Base-by-base conservation (phyloP, 2,113 vertebrate species). In the Tachysurus vachellii region DNA sequence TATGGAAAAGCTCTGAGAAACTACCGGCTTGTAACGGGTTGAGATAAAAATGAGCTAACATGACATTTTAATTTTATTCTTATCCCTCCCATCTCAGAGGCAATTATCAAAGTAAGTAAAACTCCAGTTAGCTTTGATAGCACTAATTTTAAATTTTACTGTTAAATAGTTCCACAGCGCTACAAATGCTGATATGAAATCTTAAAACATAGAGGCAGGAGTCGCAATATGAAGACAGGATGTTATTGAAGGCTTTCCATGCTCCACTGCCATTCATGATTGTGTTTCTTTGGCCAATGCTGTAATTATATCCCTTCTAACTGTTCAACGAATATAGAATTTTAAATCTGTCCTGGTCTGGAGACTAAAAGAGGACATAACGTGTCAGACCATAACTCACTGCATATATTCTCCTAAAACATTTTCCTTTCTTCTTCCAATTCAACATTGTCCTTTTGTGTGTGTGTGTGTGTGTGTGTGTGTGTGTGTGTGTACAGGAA, bases 31-130 rank as follows among this genome's bases (percentile, higher is more conserved):
- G 7, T 88, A 88, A 90, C 88, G 47, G 80, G 79, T 82, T 7
- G 11, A 89, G 89, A 90, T 90, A 83, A 84, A 88, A 90, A 89
- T 61, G 53, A 88, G 64, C 57, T 71, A 86, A 91, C 70, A 68
- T 88, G 88, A 92, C 89, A 86, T 90, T 92, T 91, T 90, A 83
- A 92, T 91, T 92, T 90, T 88, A 88, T 68, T 71, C 82, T 76
- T 91, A 66, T 89, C 88, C 66, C 80, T 89, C 82, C 73, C 57
- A 89, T 93, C 90, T 86, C 66, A 17, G 80, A 89, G 87, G 61
- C 71, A 75, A 86, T 50, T 84, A 85, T 86, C 62, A 86, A 84
- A 86, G 71, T 19, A 85, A 88, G 86, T 70, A 83, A 44, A 79
- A 75, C 36, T 83, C 47, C 12, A 87, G 28, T 77, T 76, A 28